These are phyloP conservation scores for Papilio helenus DNA, from an alignment of 1,140 invertebrate species.

Conservation along the genomic window DNA sequence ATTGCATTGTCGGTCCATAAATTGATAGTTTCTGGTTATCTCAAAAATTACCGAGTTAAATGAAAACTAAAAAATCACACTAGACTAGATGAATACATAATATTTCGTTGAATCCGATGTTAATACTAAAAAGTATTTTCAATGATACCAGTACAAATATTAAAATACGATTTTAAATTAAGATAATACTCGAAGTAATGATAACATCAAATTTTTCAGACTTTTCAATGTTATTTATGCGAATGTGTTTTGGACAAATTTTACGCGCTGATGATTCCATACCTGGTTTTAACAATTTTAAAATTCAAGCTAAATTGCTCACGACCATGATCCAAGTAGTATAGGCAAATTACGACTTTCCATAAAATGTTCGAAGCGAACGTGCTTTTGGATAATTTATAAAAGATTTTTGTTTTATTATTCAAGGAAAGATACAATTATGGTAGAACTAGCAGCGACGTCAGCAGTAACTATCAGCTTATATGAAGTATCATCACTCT, in stretches of 20 bases:
- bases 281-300: not conserved
- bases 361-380: not conserved
- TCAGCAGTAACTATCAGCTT: too few relatives aligned
- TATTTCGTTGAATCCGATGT: not conserved
- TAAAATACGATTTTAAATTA: conserved; percentile 1
- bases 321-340: not conserved
- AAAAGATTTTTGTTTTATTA: too few relatives aligned
- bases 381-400: not conserved
- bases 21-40: not conserved
- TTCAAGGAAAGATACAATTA: too few relatives aligned
- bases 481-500: too few relatives aligned
- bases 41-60: not conserved
- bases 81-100: not conserved
- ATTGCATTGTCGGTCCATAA: not conserved
- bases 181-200: not conserved
- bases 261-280: conserved; percentile 22
- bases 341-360: not conserved
- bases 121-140: conserved; percentile 1
- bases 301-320: not conserved
- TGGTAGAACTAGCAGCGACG: too few relatives aligned
- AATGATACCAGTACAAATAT: not conserved
- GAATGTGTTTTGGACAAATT: conserved; percentile 26
- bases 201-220: not conserved
- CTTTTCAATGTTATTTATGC: not conserved
- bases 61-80: not conserved